Evolutionary conservation across 2,888 invertebrate genomes (phyloP).

Genomic region (Sinelater perroti): DNA sequence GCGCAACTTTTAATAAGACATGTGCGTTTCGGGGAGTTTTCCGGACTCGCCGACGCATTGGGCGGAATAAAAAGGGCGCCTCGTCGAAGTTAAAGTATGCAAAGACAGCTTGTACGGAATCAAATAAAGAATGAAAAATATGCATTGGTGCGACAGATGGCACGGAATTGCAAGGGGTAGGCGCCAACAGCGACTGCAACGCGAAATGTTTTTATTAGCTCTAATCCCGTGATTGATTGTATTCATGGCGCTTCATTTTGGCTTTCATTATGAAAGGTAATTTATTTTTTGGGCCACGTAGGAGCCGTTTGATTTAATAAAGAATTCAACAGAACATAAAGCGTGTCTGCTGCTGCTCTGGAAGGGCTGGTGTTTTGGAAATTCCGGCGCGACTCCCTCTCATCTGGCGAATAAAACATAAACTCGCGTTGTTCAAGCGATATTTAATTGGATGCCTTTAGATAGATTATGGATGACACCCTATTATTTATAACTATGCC

Average conservation of each 20-base stretch:
- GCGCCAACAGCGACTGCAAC: conserved; percentile 55
- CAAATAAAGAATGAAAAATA: conserved; percentile 60
- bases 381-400: neutral
- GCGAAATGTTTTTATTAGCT: conserved; percentile 62
- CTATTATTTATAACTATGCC: too few species aligned
- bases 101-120: conserved; percentile 42
- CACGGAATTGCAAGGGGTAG: conserved; percentile 57
- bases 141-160: conserved; percentile 57
- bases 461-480: too few species aligned
- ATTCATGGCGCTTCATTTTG: conserved; percentile 48
- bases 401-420: neutral
- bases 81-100: conserved; percentile 32
- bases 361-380: neutral
- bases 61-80: conserved; percentile 29
- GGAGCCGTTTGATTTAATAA: conserved; percentile 24
- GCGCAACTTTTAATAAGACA: conserved; percentile 38
- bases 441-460: too few species aligned
- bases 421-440: too few species aligned
- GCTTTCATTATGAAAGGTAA: conserved; percentile 41
- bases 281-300: conserved; percentile 38
- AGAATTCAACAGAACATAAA: conserved; percentile 13
- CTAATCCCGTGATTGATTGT: conserved; percentile 63
- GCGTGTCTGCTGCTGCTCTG: neutral
- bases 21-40: conserved; percentile 32
- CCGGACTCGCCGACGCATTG: conserved; percentile 27